Evolutionary conservation across 2,797 vertebrate species (phyloP).

Genomic region (Spondyliosoma cantharus): DNA sequence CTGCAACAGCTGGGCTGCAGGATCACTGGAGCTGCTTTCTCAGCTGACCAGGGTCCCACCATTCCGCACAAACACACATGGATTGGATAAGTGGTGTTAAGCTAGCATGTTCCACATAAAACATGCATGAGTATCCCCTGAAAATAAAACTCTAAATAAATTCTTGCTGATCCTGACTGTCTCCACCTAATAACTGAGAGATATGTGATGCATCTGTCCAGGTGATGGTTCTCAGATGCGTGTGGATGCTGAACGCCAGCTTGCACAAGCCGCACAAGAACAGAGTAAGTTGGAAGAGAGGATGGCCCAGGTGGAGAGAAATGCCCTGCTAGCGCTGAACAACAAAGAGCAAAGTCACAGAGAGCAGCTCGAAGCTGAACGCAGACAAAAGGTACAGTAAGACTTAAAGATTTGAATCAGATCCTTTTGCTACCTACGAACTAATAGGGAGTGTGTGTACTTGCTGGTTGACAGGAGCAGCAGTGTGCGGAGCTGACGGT

Average conservation of each 20-base stretch:
- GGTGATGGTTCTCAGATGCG: constrained; percentile 80
- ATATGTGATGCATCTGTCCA: constrained; percentile 64
- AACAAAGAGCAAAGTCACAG: constrained; percentile 78
- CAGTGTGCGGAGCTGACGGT: constrained; percentile 76
- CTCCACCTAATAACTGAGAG: background rate
- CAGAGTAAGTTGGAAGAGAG: constrained; percentile 73
- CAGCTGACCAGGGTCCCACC: constrained; percentile 73
- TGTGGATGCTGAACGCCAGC: constrained; percentile 76
- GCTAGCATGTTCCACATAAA: constrained; percentile 57
- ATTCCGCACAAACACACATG: constrained; percentile 68
- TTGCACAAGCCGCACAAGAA: constrained; percentile 72
- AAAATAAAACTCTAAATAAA: constrained; percentile 49
- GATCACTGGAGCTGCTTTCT: constrained; percentile 74
- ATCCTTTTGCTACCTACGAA: constrained; percentile 7
- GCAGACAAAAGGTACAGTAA: constrained; percentile 80
- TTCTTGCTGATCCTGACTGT: constrained; percentile 21
- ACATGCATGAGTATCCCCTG: constrained; percentile 41
- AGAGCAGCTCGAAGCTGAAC: constrained; percentile 82
- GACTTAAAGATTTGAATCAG: background rate
- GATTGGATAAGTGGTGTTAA: constrained; percentile 67
- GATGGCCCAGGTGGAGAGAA: constrained; percentile 77
- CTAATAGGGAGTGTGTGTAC: constrained; percentile 24
- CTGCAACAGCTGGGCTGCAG: constrained; percentile 78
- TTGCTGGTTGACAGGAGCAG: constrained; percentile 77
- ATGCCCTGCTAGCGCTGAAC: constrained; percentile 75